phyloP scores from a whole-genome alignment of 2,888 invertebrate species.

The Ormyrus labotus region DNA sequence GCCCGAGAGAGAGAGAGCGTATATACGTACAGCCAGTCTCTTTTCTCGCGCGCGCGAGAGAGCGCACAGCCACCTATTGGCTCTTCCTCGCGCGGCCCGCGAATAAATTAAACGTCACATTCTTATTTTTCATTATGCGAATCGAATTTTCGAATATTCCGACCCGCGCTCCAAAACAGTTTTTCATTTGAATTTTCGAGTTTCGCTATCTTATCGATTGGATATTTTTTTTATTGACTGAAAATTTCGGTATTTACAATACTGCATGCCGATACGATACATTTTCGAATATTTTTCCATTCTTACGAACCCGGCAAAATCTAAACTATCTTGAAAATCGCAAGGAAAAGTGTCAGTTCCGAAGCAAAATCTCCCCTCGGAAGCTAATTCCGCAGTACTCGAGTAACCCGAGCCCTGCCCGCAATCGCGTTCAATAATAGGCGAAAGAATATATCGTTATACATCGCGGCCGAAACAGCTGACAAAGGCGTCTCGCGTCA shows the following conservation, averaged over 20 bases:
- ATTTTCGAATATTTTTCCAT: background rate
- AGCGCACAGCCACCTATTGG: constrained; percentile 18
- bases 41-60: constrained; percentile 12
- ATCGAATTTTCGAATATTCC: constrained; percentile 3
- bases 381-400: too few relatives aligned
- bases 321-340: background rate
- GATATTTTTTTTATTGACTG: too few relatives aligned
- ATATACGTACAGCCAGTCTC: constrained; percentile 20
- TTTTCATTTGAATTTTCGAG: too few relatives aligned
- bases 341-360: background rate
- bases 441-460: constrained; percentile 16
- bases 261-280: background rate
- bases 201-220: too few relatives aligned
- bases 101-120: constrained; percentile 52
- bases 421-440: constrained; percentile 14
- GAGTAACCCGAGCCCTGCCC: too few relatives aligned
- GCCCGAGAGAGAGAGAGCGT: background rate
- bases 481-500: constrained; percentile 3
- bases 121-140: constrained; percentile 44
- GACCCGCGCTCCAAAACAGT: background rate
- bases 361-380: background rate
- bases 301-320: background rate
- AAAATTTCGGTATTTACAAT: too few relatives aligned
- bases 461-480: constrained; percentile 32
- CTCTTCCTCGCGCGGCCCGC: constrained; percentile 2